phyloP scores from a whole-genome alignment of 2,113 vertebrate species.

The Microtus oregoni region DNA sequence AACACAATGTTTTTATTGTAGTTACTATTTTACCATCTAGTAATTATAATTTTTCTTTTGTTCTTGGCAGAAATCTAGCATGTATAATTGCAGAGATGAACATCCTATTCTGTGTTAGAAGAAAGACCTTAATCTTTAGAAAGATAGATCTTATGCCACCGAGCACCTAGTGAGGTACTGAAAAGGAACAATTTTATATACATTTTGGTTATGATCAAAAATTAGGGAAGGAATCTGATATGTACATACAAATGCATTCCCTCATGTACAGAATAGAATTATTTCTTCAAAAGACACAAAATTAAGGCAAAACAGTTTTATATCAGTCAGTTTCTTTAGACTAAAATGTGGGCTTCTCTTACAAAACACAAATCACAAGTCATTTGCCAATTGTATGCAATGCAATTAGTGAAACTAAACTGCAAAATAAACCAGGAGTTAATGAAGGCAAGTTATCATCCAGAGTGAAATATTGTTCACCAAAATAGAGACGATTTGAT shows the following conservation, averaged over 20 bases:
- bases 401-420: conserved; percentile 3
- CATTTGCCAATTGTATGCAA: background rate
- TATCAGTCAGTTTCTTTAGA: background rate
- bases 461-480: background rate
- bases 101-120: background rate
- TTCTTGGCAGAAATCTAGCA: conserved; percentile 49
- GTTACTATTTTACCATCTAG: conserved; percentile 50
- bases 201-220: conserved; percentile 37
- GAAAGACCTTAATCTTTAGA: conserved; percentile 60
- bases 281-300: background rate
- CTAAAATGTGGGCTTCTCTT: background rate
- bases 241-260: background rate
- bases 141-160: conserved; percentile 24
- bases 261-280: background rate
- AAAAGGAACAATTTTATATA: background rate
- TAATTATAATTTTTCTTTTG: conserved; percentile 52
- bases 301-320: background rate
- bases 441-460: conserved; percentile 9
- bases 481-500: background rate
- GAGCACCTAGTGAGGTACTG: background rate
- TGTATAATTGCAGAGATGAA: background rate
- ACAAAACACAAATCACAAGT: background rate
- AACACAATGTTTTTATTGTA: conserved; percentile 48
- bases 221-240: conserved; percentile 22
- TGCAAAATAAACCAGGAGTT: background rate